These are phyloP conservation scores for Ophioninae sp. DNA, from an alignment of 2,888 invertebrate genomes.

Conservation along the genomic window DNA sequence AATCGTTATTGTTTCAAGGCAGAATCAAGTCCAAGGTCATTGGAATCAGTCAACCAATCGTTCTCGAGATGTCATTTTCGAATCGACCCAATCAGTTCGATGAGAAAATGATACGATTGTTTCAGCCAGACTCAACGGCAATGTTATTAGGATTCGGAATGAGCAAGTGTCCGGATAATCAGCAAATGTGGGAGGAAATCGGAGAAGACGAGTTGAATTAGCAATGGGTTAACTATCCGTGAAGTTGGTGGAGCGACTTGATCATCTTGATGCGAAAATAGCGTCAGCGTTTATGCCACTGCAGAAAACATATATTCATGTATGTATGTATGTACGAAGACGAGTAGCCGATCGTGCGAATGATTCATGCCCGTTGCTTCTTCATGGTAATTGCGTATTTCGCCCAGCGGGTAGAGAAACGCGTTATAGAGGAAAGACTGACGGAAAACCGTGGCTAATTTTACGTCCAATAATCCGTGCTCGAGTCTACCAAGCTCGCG, in stretches of 20 bases:
- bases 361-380: constrained; percentile 55
- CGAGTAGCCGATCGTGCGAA: constrained; percentile 58
- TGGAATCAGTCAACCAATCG: too few relatives aligned
- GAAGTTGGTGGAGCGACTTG: not conserved
- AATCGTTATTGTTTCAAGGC: too few relatives aligned
- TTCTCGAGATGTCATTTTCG: too few relatives aligned
- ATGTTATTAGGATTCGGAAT: not conserved
- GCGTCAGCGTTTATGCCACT: constrained; percentile 18
- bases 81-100: not conserved
- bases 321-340: not conserved
- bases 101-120: not conserved
- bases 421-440: constrained; percentile 24
- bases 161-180: not conserved
- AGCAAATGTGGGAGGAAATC: not conserved
- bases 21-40: too few relatives aligned
- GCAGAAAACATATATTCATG: not conserved
- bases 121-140: not conserved
- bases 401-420: constrained; percentile 24
- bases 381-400: constrained; percentile 60
- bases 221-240: not conserved
- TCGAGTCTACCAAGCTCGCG: constrained; percentile 35
- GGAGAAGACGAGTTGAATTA: not conserved
- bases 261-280: constrained; percentile 22
- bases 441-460: constrained; percentile 61
- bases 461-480: constrained; percentile 61